These are phyloP conservation scores for Aythya fuligula DNA, from an alignment of 2,797 vertebrate species.

Conservation along the genomic window DNA sequence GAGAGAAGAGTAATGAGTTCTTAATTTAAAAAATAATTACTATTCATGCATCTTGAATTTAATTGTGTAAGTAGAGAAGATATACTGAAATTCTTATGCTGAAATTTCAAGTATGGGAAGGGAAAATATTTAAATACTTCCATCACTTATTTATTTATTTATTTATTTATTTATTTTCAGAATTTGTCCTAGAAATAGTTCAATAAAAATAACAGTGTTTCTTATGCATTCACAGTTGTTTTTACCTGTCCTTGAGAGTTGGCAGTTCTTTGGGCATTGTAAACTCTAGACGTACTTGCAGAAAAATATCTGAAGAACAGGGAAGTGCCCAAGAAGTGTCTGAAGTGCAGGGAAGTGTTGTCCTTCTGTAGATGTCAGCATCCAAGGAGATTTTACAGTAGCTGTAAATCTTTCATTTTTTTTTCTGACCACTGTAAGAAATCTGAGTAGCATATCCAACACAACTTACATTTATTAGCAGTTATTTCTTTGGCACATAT, in stretches of 20 bases:
- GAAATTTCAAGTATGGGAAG: not conserved
- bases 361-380: not conserved
- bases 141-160: not conserved
- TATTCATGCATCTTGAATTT: not conserved
- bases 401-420: not conserved
- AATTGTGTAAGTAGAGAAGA: not conserved
- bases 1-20: not conserved
- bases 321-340: not conserved
- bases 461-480: not conserved
- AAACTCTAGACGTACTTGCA: not conserved
- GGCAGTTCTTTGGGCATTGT: not conserved
- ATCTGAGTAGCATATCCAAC: not conserved
- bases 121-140: not conserved
- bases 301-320: not conserved
- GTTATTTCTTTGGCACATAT: not conserved
- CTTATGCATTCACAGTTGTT: not conserved
- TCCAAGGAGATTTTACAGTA: not conserved
- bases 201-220: not conserved
- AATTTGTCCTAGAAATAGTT: not conserved
- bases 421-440: not conserved
- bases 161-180: not conserved
- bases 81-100: not conserved
- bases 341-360: not conserved
- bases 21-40: not conserved
- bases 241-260: not conserved